phyloP scores from a whole-genome alignment of 53 echinoderm and acorn worm genomes.

The Astropecten irregularis region DNA sequence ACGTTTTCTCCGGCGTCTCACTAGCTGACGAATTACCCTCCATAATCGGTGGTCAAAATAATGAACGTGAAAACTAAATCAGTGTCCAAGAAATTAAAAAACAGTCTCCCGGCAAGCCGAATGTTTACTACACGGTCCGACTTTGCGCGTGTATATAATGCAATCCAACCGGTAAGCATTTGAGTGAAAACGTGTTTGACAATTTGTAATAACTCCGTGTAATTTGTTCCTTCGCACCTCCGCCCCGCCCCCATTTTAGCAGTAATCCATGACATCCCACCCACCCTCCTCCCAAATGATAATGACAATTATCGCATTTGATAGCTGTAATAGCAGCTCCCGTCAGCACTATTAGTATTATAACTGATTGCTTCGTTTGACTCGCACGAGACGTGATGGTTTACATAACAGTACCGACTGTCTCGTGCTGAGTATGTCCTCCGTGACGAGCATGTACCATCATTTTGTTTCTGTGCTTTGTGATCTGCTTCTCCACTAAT shows the following conservation, averaged over 20 bases:
- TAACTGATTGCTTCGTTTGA: too few species aligned
- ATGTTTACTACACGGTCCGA: too few species aligned
- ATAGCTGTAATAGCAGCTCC: too few species aligned
- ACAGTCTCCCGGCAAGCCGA: too few species aligned
- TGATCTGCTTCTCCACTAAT: neutral
- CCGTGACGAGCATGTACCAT: too few species aligned
- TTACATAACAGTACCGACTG: too few species aligned
- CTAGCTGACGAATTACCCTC: neutral
- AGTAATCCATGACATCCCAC: neutral
- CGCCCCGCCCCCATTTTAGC: constrained; percentile 42
- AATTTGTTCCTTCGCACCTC: constrained; percentile 44
- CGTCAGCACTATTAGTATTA: too few species aligned
- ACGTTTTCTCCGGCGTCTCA: constrained; percentile 16
- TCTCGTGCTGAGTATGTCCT: too few species aligned
- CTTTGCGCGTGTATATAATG: too few species aligned
- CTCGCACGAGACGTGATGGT: too few species aligned
- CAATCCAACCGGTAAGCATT: constrained; percentile 17
- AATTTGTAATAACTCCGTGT: constrained; percentile 45
- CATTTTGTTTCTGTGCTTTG: too few species aligned
- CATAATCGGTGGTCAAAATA: neutral
- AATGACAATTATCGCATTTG: too few species aligned
- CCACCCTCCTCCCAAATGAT: neutral
- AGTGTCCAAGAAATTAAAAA: neutral
- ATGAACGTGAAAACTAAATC: neutral
- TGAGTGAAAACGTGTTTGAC: constrained; percentile 57